Percentiles rank a stretch among this genome's conserved stretches.
phyloP scores from a whole-genome alignment of 2,113 vertebrate genomes.

The Corythoichthys haematopterus region DNA sequence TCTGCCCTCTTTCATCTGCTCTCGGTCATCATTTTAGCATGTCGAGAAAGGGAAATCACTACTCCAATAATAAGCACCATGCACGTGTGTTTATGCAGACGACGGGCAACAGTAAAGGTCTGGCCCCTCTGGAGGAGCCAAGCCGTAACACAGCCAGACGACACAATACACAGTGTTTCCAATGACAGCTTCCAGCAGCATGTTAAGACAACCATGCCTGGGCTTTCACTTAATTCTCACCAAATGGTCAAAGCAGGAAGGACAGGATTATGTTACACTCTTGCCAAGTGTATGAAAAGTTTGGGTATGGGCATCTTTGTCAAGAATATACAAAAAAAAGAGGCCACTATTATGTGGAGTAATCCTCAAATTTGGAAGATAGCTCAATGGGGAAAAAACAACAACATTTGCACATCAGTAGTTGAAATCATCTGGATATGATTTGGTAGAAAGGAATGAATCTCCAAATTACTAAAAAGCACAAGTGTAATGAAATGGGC shows the following conservation, averaged over 20 bases:
- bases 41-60: conserved; percentile 20
- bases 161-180: conserved; percentile 61
- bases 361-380: neutral
- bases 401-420: neutral
- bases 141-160: conserved; percentile 52
- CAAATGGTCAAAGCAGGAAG: conserved; percentile 21
- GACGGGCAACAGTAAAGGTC: conserved; percentile 37
- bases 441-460: too few relatives aligned
- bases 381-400: neutral
- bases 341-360: neutral
- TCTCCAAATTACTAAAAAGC: too few relatives aligned
- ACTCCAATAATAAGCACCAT: conserved; percentile 19
- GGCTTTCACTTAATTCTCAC: conserved; percentile 58
- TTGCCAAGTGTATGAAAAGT: conserved; percentile 13
- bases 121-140: conserved; percentile 34
- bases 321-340: neutral
- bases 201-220: conserved; percentile 50
- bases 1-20: conserved; percentile 15
- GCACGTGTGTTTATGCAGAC: conserved; percentile 54
- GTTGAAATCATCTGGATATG: too few relatives aligned
- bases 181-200: conserved; percentile 45
- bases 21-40: conserved; percentile 9
- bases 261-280: conserved; percentile 22
- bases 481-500: too few relatives aligned
- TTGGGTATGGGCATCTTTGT: neutral